Percentiles rank a stretch among this genome's conserved stretches.
These are phyloP conservation scores for Peribatodes rhomboidaria DNA, from an alignment of 2,888 invertebrate species.

Conservation along the genomic window DNA sequence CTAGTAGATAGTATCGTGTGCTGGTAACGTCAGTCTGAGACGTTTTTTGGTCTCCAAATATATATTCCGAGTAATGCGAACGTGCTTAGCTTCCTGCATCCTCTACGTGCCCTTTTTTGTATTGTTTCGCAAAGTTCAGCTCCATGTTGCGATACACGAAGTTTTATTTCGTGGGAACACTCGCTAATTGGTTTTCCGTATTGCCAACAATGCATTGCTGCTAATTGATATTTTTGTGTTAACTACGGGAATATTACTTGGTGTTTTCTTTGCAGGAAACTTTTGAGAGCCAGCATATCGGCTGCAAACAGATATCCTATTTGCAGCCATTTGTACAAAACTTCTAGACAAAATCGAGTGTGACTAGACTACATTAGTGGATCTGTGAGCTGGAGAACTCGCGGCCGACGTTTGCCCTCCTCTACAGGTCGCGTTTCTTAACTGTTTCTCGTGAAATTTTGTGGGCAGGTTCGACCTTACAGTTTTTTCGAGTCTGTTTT, in stretches of 20 bases:
- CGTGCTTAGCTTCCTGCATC: slow-evolving; percentile 35
- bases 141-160: slow-evolving; percentile 10
- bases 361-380: too few relatives aligned
- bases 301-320: not conserved
- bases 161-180: slow-evolving; percentile 5
- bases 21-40: slow-evolving; percentile 31
- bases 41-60: slow-evolving; percentile 40
- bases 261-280: not conserved
- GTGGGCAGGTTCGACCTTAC: too few relatives aligned
- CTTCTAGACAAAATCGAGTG: too few relatives aligned
- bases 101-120: slow-evolving; percentile 29
- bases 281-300: not conserved
- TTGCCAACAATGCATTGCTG: slow-evolving; percentile 13
- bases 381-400: too few relatives aligned
- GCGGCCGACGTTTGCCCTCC: too few relatives aligned
- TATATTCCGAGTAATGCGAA: slow-evolving; percentile 32
- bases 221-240: slow-evolving; percentile 18
- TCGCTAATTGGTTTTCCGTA: slow-evolving; percentile 21
- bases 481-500: too few relatives aligned
- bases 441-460: too few relatives aligned
- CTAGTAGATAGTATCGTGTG: slow-evolving; percentile 37
- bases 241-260: slow-evolving; percentile 3
- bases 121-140: slow-evolving; percentile 16
- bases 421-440: too few relatives aligned
- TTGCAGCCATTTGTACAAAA: not conserved